Evolutionary conservation across 2,113 vertebrate species (phyloP).

Genomic region (Lichenostomus cassidix): DNA sequence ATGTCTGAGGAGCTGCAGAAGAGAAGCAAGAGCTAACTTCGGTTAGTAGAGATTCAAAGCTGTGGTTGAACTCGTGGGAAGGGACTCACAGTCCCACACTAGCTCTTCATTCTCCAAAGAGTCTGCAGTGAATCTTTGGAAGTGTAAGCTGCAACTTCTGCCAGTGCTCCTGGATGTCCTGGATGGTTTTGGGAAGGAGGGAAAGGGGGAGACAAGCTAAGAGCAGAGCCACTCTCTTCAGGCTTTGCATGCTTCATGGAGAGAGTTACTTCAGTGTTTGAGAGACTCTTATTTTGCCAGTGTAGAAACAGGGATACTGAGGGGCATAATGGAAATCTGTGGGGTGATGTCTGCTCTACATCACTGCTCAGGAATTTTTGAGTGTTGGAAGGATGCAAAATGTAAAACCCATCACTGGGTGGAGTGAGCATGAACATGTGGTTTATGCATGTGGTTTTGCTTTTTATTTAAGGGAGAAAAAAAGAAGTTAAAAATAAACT

Average conservation of each 20-base stretch:
- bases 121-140: background rate
- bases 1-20: background rate
- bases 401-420: background rate
- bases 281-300: background rate
- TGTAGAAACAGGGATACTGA: background rate
- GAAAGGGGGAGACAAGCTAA: background rate
- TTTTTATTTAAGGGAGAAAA: background rate
- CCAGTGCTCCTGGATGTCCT: background rate
- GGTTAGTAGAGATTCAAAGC: background rate
- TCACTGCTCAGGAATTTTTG: background rate
- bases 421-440: background rate
- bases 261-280: background rate
- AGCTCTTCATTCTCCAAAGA: background rate
- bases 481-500: conserved; percentile 45
- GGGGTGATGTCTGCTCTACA: background rate
- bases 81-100: background rate
- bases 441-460: background rate
- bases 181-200: background rate
- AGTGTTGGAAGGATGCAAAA: background rate
- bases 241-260: background rate
- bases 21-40: background rate
- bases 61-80: background rate
- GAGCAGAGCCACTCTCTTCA: background rate
- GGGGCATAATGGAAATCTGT: background rate
- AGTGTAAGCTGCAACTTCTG: background rate